phyloP scores from a whole-genome alignment of 64 coral and sea anemone genomes.

The Pachyseris speciosa region DNA sequence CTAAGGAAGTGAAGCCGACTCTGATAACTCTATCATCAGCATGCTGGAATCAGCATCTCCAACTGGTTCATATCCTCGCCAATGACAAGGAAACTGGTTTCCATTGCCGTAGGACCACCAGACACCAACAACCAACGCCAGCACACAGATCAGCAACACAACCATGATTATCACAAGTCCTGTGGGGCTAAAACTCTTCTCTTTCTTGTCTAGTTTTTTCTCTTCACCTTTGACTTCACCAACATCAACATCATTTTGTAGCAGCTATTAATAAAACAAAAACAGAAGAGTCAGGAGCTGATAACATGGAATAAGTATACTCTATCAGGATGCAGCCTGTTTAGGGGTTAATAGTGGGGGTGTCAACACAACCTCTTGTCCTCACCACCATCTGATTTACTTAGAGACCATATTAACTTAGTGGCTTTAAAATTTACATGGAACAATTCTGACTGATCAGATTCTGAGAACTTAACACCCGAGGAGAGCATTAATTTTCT shows the following conservation, averaged over 20 bases:
- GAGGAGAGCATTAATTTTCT: too few species aligned
- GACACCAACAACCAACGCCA: not conserved
- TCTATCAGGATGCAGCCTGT: not conserved
- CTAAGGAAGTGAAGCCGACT: not conserved
- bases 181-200: not conserved
- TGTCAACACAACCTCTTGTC: too few species aligned
- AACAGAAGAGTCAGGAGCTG: not conserved
- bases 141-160: not conserved
- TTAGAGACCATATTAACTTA: too few species aligned
- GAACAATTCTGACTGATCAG: too few species aligned
- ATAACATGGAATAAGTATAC: not conserved
- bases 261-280: not conserved
- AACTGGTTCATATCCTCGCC: conserved; percentile 19
- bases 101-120: conserved; percentile 25
- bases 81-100: not conserved
- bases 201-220: not conserved
- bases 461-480: too few species aligned
- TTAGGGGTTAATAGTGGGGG: too few species aligned
- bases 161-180: not conserved
- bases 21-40: not conserved
- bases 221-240: not conserved
- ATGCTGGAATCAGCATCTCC: not conserved
- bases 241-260: conserved; percentile 27
- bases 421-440: too few species aligned
- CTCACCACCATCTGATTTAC: too few species aligned